Evolutionary conservation across 2,113 vertebrate genomes (phyloP), one percentile per base, ranked within the genome.

Genomic region (Menidia beryllina): DNA sequence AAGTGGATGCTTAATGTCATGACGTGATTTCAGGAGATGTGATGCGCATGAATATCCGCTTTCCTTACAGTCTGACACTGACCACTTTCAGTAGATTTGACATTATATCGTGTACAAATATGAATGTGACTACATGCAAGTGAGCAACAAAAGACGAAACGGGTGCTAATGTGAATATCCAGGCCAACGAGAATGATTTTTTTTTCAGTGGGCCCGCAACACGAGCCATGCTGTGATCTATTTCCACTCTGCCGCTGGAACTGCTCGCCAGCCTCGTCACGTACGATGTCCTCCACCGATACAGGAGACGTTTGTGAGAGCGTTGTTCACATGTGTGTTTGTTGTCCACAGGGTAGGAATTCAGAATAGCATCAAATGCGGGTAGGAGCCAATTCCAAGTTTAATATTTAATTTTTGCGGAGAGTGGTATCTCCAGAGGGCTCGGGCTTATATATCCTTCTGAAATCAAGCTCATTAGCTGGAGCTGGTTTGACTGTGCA

Each of bases 101-200:
- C 14, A 14, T 20, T 48, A 17, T 20, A 17, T 19, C 27, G 36
- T 26, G 38, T 19, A 59, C 52, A 39, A 13, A 43, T 64, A 25
- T 51, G 45, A 43, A 48, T 25, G 52, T 47, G 39, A n/a, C 43
- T 20, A 15, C 12, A 72, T 27, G 20, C 55, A 15, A 54, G 65
- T 21, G 54, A 50, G 23, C 56, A 20, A 43, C 64, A 66, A 43
- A n/a, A 41, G 30, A 57, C 58, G 25, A 59, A 70, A 71, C 63
- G 8, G 25, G 30, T 69, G 69, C 54, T 50, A 73, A 77, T 71
- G 72, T 75, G 69, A 60, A 58, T 72, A 89, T 90, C 62, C 89
- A 86, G 85, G 89, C 72, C 87, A 86, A 50, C 23, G 47, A 52
- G 82, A 87, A 89, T 82, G 79, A 86, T 34, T 34, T 34, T 34